Evolutionary conservation across 2,113 vertebrate species (phyloP), one percentile per base, ranked within the genome.

Genomic region (Solea senegalensis): DNA sequence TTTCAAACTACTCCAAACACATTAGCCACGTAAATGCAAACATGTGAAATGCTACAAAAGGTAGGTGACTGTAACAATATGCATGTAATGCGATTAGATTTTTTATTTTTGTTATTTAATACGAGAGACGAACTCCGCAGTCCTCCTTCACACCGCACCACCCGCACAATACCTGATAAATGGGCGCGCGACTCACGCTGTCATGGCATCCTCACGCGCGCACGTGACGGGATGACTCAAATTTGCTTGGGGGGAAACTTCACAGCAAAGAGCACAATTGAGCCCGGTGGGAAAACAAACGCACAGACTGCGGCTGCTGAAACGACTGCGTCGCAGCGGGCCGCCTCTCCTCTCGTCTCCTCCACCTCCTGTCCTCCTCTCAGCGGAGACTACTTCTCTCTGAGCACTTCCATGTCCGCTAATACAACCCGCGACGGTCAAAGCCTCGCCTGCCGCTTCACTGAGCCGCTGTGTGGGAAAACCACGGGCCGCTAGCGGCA

Each of bases 261-360:
- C 15, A 52, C n/a, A 21, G 50, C n/a, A 46, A 46, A 46, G 9
- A 4, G 9, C 1, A 21, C 21, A 21, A 21, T 21, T 21, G 21
- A 1, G 21, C 21, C 21, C 21, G 21, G 21, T 21, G 21, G 21
- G 21, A 21, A 21, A 21, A 21, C 1, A 21, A 21, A 21, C 73
- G 34, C 0, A 1, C 50, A 4, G 39, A 27, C 72, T 60, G 71
- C 59, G 4, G 65, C 55, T 41, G 59, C 55, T 66, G 48, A 78
- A 66, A 49, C 14, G 9, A 56, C 65, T 80, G 81, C 81, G 77
- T 60, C 78, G 82, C 77, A 74, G 2, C 74, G 9, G 75, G 69
- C 58, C 49, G 4, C 51, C 50, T 58, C 73, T 59, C 50, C 51
- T 66, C 44, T 46, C 44, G 6, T 34, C 53, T 14, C 53, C 53